Evolutionary conservation across 2,888 invertebrate genomes (phyloP).

Genomic region (Embidobia sp.): DNA sequence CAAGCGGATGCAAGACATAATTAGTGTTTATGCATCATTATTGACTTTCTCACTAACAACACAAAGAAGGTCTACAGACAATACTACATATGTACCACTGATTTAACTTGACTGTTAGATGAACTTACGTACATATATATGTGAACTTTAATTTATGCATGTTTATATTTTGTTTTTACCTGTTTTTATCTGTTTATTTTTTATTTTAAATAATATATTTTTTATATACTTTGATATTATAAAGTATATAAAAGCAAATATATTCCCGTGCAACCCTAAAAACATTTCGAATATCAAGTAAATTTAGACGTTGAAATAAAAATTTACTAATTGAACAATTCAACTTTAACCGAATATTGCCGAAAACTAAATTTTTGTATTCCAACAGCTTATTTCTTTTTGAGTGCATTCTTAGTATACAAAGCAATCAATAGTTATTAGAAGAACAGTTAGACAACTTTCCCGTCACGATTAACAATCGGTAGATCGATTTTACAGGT

Average conservation of each 20-base stretch:
- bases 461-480: constrained; percentile 59
- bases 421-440: constrained; percentile 60
- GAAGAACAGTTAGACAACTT: constrained; percentile 57
- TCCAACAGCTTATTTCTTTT: constrained; percentile 70
- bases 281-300: no score
- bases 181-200: no score
- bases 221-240: no score
- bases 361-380: constrained; percentile 74
- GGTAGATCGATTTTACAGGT: constrained; percentile 49
- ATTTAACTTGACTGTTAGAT: neutral
- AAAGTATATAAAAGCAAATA: no score
- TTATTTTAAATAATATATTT: no score
- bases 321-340: no score
- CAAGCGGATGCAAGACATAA: constrained; percentile 35
- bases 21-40: constrained; percentile 39
- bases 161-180: no score
- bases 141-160: constrained; percentile 28
- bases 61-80: constrained; percentile 27
- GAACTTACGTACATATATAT: neutral
- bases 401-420: constrained; percentile 37
- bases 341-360: constrained; percentile 72
- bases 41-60: constrained; percentile 34
- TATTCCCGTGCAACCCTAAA: no score
- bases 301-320: no score
- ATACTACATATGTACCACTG: constrained; percentile 2